A percentile compares a stretch with the other conserved stretches of the same genome.
These are phyloP conservation scores for Poeciliopsis infans DNA, from an alignment of 2,797 vertebrate species.

Conservation along the genomic window DNA sequence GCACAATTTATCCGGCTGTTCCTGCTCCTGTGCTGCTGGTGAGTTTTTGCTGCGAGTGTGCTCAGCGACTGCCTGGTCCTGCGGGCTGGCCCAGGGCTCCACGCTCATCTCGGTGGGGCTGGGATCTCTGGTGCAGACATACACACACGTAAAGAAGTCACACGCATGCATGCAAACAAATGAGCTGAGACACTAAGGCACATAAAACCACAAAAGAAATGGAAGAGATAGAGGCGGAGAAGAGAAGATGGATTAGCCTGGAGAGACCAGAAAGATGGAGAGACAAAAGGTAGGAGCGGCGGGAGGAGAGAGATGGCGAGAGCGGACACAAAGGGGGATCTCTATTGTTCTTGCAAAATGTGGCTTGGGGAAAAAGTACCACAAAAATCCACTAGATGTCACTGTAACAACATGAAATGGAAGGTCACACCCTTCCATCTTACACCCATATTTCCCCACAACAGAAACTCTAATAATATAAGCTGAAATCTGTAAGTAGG, in stretches of 20 bases:
- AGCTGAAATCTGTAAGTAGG: neutral
- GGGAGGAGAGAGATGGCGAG: constrained; percentile 57
- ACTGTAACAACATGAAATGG: constrained; percentile 36
- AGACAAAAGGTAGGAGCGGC: constrained; percentile 69
- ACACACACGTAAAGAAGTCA: constrained; percentile 73
- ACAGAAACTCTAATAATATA: constrained; percentile 16
- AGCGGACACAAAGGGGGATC: constrained; percentile 70
- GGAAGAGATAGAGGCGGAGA: constrained; percentile 29
- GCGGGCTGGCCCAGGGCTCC: constrained; percentile 78
- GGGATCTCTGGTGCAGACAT: constrained; percentile 75
- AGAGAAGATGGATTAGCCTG: constrained; percentile 36
- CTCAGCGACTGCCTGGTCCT: constrained; percentile 75
- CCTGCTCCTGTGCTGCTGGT: constrained; percentile 62
- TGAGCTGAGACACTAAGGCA: constrained; percentile 51
- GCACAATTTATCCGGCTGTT: constrained; percentile 81
- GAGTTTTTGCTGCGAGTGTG: constrained; percentile 41
- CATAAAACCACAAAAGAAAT: constrained; percentile 40
- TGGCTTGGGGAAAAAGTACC: constrained; percentile 44
- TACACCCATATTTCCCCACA: constrained; percentile 1
- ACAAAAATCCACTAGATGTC: constrained; percentile 73
- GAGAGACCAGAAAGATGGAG: constrained; percentile 56
- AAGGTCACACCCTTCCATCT: constrained; percentile 51
- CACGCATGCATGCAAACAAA: constrained; percentile 72
- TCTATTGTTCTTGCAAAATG: constrained; percentile 78
- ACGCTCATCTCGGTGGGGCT: constrained; percentile 85